Conservation (phyloP, 1,140 invertebrate species). For the Lasioglossum albipes region DNA sequence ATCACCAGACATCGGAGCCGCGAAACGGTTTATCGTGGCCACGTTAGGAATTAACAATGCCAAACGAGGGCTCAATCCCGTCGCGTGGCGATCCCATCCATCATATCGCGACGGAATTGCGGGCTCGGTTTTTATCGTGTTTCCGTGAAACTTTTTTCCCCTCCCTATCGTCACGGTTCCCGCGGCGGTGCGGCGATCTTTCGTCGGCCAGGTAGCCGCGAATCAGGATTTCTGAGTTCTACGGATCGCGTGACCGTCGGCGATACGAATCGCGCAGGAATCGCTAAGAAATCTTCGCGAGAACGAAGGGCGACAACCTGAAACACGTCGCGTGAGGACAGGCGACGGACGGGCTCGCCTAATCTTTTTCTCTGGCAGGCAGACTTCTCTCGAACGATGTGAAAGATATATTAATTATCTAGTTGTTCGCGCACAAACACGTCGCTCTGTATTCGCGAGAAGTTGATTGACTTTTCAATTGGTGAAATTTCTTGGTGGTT, state of each 20-base stretch:
- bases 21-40: not conserved
- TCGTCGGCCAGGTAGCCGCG: not conserved
- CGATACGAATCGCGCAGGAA: not conserved
- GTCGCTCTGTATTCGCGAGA: too few relatives aligned
- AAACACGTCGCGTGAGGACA: not conserved
- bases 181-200: not conserved
- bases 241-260: not conserved
- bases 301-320: conserved; percentile 5
- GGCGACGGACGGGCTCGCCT: not conserved
- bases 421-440: too few relatives aligned
- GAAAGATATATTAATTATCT: not conserved
- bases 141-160: not conserved
- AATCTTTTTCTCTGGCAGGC: not conserved
- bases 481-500: not conserved
- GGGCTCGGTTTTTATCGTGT: not conserved
- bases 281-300: conserved; percentile 5
- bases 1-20: not conserved
- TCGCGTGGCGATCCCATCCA: not conserved
- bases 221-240: not conserved
- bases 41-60: not conserved
- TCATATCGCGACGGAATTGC: not conserved
- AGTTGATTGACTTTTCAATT: not conserved
- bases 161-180: not conserved
- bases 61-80: not conserved
- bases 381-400: not conserved